These are phyloP conservation scores for Micrasema minimum DNA, from an alignment of 1,140 invertebrate species.

Conservation along the genomic window DNA sequence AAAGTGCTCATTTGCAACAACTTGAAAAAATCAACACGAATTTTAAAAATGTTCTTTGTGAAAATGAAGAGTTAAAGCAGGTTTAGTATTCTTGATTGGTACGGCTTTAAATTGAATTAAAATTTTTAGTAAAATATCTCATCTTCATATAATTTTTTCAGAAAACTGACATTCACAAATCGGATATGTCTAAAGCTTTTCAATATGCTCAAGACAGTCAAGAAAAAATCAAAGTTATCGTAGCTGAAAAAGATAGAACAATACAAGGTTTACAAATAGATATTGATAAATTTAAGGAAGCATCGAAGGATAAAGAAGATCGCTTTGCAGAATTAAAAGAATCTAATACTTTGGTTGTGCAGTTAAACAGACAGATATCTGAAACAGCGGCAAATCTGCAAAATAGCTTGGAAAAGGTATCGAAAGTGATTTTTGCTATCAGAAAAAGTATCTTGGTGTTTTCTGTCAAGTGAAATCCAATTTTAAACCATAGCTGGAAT, in stretches of 20 bases:
- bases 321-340: conserved; percentile 61
- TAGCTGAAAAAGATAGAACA: conserved; percentile 45
- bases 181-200: conserved; percentile 74
- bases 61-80: conserved; percentile 51
- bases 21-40: conserved; percentile 29
- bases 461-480: no score
- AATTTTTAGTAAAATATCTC: no score
- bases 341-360: conserved; percentile 65
- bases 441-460: no score
- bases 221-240: conserved; percentile 70
- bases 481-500: no score
- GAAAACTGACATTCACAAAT: conserved; percentile 73
- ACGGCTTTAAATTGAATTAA: no score
- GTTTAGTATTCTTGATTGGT: conserved; percentile 24
- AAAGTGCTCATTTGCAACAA: conserved; percentile 32
- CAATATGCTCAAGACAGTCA: conserved; percentile 74
- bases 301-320: conserved; percentile 59
- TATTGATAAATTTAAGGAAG: conserved; percentile 45
- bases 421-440: no score
- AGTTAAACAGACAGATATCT: conserved; percentile 65
- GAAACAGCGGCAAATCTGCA: conserved; percentile 67
- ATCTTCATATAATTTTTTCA: conserved; percentile 55
- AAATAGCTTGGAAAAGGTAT: conserved; percentile 67
- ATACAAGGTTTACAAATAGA: conserved; percentile 49
- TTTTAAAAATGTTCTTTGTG: conserved; percentile 22